Base-by-base conservation (phyloP, 2,113 vertebrate genomes). In the Ictidomys tridecemlineatus region DNA sequence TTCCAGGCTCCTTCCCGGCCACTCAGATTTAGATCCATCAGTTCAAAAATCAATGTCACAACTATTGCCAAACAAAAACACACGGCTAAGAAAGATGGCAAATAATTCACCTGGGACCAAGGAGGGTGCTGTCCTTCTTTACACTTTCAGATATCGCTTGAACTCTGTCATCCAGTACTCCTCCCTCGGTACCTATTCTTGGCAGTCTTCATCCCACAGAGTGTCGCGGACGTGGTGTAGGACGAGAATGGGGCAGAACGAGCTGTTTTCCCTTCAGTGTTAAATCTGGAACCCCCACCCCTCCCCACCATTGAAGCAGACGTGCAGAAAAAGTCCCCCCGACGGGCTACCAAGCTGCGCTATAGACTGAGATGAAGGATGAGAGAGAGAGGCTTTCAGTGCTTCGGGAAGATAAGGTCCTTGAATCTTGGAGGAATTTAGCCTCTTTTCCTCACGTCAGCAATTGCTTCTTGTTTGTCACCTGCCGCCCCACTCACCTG, bases 281-380 rank as follows among this genome's bases (percentile, higher is more conserved):
- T 8, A 12, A 14, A 20, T 5, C 32, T 5, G 2, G 2, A 32
- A 12, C 37, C 26, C 26, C 72, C 39, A 17, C 34, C 56, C n/a
- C 14, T 26, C 42, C 0, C 5, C 7, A 4, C 18, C 78, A 0
- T 0, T 6, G 72, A 11, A 16, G 32, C 51, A 12, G 48, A 32
- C 34, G 11, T 28, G 37, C 67, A 5, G 45, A 58, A 32, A 30
- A 89, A 72, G 73, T 78, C 30, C 8, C 24, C 8, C 56, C 17
- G 22, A 65, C 26, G 0, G 63, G 37, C 53, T 48, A 22, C 32
- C 77, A 4, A 51, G 58, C 67, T 34, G 4, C 5, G 28, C 58
- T 0, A 28, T 0, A 0, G 63, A 45, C 14, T 2, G 67, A 45
- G 77, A 61, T 69, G 14, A 93, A 34, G 22, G 45, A 42, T 1